phyloP scores from a whole-genome alignment of 2,888 invertebrate genomes.

The Micoletzkya japonica region DNA sequence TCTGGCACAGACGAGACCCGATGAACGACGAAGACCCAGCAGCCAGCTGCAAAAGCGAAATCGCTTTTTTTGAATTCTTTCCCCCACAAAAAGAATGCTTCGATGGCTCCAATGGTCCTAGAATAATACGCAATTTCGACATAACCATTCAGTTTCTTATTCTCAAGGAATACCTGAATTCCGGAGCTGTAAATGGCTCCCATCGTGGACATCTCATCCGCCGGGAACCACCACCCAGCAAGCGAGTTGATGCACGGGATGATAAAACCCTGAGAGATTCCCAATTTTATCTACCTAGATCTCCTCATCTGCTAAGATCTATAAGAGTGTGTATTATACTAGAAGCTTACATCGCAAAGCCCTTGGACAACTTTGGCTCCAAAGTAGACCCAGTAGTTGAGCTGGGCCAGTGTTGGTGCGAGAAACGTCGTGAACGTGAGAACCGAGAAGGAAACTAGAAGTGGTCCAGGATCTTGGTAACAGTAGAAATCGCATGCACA shows the following conservation, averaged over 20 bases:
- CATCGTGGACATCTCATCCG: constrained; percentile 5
- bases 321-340: background rate
- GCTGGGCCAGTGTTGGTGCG: background rate
- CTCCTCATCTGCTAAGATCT: background rate
- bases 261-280: constrained; percentile 9
- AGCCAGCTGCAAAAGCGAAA: constrained; percentile 3
- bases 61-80: background rate
- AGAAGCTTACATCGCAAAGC: constrained; percentile 10
- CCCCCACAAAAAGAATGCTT: no score
- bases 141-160: background rate
- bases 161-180: constrained; percentile 1
- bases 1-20: constrained; percentile 3
- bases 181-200: constrained; percentile 18
- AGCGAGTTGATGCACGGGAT: constrained; percentile 16
- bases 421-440: background rate
- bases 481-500: background rate
- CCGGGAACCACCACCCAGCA: constrained; percentile 19
- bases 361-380: constrained; percentile 1
- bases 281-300: background rate
- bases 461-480: background rate
- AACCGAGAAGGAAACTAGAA: background rate
- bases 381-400: constrained; percentile 7
- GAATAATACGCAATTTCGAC: background rate
- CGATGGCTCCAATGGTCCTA: no score
- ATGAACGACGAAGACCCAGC: constrained; percentile 7